Evolutionary conservation across 2,797 vertebrate species (phyloP).

Genomic region (Tinamus major): DNA sequence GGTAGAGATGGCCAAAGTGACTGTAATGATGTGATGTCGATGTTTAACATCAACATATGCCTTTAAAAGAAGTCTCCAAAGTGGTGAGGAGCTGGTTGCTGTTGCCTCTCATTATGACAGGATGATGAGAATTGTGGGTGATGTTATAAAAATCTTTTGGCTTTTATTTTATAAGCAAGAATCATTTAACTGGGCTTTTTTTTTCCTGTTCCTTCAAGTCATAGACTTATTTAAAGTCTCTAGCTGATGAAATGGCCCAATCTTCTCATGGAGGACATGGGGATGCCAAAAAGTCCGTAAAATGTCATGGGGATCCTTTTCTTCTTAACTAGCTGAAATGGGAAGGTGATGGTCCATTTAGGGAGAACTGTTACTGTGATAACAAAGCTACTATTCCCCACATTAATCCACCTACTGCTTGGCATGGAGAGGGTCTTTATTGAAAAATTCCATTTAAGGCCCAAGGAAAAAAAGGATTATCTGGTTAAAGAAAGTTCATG

Average conservation of each 20-base stretch:
- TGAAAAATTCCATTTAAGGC: not conserved
- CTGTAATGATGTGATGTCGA: not conserved
- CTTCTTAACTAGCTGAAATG: not conserved
- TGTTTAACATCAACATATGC: not conserved
- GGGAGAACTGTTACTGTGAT: not conserved
- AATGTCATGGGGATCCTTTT: not conserved
- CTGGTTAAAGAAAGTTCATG: not conserved
- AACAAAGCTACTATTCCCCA: not conserved
- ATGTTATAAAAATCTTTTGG: not conserved
- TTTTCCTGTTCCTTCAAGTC: not conserved
- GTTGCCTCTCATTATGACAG: not conserved
- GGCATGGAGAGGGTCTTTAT: not conserved
- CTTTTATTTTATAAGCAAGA: not conserved
- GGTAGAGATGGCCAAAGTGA: not conserved
- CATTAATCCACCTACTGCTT: not conserved
- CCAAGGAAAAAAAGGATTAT: accelerated
- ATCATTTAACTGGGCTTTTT: not conserved
- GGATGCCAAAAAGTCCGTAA: not conserved
- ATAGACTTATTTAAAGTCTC: not conserved
- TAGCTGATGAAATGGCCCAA: not conserved
- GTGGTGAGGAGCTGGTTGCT: not conserved
- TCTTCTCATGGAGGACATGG: accelerated
- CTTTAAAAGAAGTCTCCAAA: accelerated
- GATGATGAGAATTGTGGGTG: not conserved
- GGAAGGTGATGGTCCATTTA: not conserved